phyloP scores from a whole-genome alignment of 1,140 invertebrate species.

The Euura saliciscinereae region DNA sequence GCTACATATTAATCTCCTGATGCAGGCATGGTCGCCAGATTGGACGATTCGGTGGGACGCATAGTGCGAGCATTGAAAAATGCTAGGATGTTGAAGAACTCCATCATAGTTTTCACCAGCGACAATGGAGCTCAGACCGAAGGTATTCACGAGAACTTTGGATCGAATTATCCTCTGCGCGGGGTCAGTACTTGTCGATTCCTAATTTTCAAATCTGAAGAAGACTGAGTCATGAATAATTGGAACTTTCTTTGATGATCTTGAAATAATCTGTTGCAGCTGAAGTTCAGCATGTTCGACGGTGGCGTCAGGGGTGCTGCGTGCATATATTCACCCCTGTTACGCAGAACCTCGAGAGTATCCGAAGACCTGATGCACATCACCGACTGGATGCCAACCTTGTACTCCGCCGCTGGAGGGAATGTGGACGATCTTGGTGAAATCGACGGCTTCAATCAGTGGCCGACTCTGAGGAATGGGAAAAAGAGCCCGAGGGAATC shows the following conservation, averaged over 20 bases:
- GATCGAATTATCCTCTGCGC: conserved; percentile 73
- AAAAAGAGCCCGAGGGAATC: conserved; percentile 20
- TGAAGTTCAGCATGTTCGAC: conserved; percentile 63
- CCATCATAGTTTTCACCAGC: conserved; percentile 74
- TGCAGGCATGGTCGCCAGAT: conserved; percentile 66
- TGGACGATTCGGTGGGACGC: conserved; percentile 70
- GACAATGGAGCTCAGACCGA: conserved; percentile 74
- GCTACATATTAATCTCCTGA: no score
- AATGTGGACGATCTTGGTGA: conserved; percentile 41
- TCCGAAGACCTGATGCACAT: conserved; percentile 71
- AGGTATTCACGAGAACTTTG: conserved; percentile 64
- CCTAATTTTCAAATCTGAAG: no score
- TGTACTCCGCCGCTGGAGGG: conserved; percentile 63
- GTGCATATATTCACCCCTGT: conserved; percentile 63
- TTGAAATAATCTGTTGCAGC: conserved; percentile 29
- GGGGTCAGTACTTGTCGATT: conserved; percentile 55
- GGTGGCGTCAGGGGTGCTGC: conserved; percentile 70
- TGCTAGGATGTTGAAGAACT: conserved; percentile 65
- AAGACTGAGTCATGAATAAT: no score
- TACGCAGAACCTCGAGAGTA: conserved; percentile 59
- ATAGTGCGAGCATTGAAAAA: conserved; percentile 61
- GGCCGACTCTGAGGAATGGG: conserved; percentile 45
- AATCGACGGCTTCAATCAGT: conserved; percentile 61
- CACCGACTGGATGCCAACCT: conserved; percentile 77
- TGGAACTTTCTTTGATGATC: no score